Percentiles rank a stretch among this genome's conserved stretches.
Evolutionary conservation across 2,797 vertebrate genomes (phyloP).

Genomic region (Acanthurus leucopareius): DNA sequence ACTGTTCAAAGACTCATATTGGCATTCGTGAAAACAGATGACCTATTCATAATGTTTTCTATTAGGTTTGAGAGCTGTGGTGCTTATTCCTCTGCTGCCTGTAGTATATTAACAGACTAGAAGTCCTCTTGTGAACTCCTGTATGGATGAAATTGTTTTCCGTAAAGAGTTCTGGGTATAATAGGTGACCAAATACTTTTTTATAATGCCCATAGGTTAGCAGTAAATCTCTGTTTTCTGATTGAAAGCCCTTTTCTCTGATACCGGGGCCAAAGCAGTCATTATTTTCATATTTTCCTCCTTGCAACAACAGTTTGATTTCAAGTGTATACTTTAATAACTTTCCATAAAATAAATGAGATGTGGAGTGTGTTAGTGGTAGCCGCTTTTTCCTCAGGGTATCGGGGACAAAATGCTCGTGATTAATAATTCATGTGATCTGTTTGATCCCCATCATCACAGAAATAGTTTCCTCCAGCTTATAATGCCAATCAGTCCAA

Average conservation of each 20-base stretch:
- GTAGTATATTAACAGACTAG: not conserved
- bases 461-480: conserved; percentile 78
- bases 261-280: conserved; percentile 54
- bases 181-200: not conserved
- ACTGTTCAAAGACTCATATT: not conserved
- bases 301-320: conserved; percentile 75
- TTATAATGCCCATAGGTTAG: conserved; percentile 49
- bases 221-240: conserved; percentile 63
- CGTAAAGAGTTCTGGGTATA: not conserved
- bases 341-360: conserved; percentile 85
- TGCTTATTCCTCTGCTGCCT: not conserved
- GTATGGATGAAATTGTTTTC: not conserved
- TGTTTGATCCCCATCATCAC: conserved; percentile 84
- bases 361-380: conserved; percentile 80
- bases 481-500: conserved; percentile 68
- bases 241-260: conserved; percentile 57
- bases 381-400: conserved; percentile 72
- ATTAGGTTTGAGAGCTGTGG: not conserved
- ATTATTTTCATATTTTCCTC: conserved; percentile 76
- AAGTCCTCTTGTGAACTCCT: not conserved
- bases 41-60: not conserved
- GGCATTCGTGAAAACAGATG: not conserved
- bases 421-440: conserved; percentile 87
- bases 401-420: conserved; percentile 77
- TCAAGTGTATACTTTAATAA: conserved; percentile 85